Evolutionary conservation across 2,888 invertebrate species (phyloP), one percentile per base, ranked within the genome.

Genomic region (Proisotoma minuta): DNA sequence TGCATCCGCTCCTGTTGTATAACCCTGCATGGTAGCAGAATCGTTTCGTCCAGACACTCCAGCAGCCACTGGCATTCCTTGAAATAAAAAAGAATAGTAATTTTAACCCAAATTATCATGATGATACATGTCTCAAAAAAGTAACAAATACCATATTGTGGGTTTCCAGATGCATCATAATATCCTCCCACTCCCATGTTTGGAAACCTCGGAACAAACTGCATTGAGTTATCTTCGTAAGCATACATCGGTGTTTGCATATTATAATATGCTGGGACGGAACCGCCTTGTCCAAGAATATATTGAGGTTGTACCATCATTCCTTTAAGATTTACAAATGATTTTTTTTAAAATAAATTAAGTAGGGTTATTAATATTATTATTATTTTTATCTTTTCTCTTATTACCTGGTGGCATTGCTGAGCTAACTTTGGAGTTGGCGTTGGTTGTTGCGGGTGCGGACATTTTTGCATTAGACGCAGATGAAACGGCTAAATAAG

Each of bases 271-370:
- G 65, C 53, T 58, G 62, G 72, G 39, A 59, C 65, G 27, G 63
- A 60, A 39, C 49, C 69, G 57, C 62, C 62, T 63, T 69, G 73
- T 40, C 69, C 69, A 52, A 72, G 53, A 57, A 73, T 73, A 60
- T 73, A 73, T 47, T 69, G 71, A 12, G 70, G 73, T 20, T 65
- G 68, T 57, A 70, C 65, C 59, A 72, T 61, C 70, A 70, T 69
- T 4, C 51, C 51, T 8, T 27, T 27, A 51, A n/a, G n/a, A n/a
- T n/a, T n/a, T n/a, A n/a, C n/a, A n/a, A n/a, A n/a, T n/a, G n/a
- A n/a, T n/a, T n/a, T n/a, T n/a, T n/a, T n/a, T n/a, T n/a, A n/a
- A n/a, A n/a, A n/a, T n/a, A n/a, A n/a, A n/a, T n/a, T n/a, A n/a
- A n/a, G n/a, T n/a, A n/a, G n/a, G n/a, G n/a, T n/a, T n/a, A n/a